Percentiles rank a stretch among this genome's conserved stretches.
Evolutionary conservation across 2,888 invertebrate species (phyloP).

Genomic region (Scaptomyza polygonia): DNA sequence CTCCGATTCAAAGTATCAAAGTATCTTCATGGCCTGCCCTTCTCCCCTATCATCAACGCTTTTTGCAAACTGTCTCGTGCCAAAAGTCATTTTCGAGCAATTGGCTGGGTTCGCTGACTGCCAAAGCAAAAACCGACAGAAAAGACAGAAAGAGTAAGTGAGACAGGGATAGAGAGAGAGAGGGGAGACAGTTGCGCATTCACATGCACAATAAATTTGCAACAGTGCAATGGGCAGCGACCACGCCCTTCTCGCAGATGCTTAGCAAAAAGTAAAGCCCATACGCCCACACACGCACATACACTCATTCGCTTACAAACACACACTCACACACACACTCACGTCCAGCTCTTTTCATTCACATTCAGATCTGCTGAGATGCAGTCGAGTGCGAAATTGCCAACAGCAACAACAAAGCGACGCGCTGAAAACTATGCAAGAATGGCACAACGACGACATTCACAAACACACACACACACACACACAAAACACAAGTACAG

Average conservation of each 20-base stretch:
- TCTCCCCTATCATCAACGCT: conserved; percentile 15
- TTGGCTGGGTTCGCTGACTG: conserved; percentile 70
- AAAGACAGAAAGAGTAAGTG: background rate
- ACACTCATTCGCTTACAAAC: too few species aligned
- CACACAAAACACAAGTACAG: background rate
- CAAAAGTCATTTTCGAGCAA: conserved; percentile 80
- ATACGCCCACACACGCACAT: conserved; percentile 21
- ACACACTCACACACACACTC: conserved; percentile 20
- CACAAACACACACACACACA: conserved; percentile 3
- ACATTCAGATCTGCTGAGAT: conserved; percentile 57
- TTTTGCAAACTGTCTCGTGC: conserved; percentile 60
- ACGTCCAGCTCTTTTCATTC: conserved; percentile 36
- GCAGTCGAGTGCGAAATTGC: conserved; percentile 76
- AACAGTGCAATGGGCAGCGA: conserved; percentile 61
- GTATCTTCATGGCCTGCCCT: conserved; percentile 14
- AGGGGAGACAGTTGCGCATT: conserved; percentile 31
- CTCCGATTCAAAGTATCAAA: conserved; percentile 41
- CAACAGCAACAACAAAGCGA: conserved; percentile 57
- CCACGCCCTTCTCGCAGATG: conserved; percentile 57
- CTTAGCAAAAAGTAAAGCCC: conserved; percentile 46
- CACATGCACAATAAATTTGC: conserved; percentile 73
- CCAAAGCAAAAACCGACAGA: conserved; percentile 43
- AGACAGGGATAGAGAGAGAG: background rate
- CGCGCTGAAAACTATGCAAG: conserved; percentile 56
- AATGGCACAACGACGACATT: conserved; percentile 17